A percentile compares a stretch with the other conserved stretches of the same genome.
Conservation (phyloP, 2,113 vertebrate species). For the Phodopus roborovskii region DNA sequence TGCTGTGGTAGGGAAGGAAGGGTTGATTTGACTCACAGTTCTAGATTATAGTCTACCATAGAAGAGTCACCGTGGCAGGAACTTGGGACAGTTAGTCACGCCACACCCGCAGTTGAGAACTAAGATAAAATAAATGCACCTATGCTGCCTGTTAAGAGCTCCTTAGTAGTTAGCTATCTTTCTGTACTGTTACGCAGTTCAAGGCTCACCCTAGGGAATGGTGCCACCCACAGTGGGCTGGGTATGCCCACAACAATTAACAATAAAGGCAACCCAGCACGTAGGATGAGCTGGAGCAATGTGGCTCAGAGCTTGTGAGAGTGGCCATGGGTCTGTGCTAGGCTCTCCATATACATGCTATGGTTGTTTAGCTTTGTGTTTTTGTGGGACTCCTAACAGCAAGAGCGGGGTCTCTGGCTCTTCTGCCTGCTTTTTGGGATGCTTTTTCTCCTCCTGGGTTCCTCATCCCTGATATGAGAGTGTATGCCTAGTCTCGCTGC, state of each 20-base stretch:
- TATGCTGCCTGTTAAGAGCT: not conserved
- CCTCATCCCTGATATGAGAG: not conserved
- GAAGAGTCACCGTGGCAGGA: not conserved
- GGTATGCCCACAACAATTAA: not conserved
- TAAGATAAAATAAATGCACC: not conserved
- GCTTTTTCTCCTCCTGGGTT: not conserved
- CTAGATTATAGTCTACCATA: not conserved
- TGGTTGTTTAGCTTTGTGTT: not conserved
- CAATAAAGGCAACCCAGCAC: not conserved
- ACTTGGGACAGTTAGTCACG: not conserved
- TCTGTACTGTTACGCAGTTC: not conserved
- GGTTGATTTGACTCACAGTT: not conserved
- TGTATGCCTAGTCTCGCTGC: not conserved
- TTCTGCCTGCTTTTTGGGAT: not conserved
- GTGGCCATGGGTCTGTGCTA: not conserved
- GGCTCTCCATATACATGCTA: accelerated
- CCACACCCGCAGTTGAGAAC: not conserved
- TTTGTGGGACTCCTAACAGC: not conserved
- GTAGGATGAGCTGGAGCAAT: not conserved
- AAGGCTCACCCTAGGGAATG: not conserved
- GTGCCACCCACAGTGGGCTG: not conserved
- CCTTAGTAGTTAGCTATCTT: not conserved
- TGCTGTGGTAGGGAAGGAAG: not conserved
- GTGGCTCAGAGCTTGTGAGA: not conserved
- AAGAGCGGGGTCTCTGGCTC: not conserved